Base-by-base conservation (phyloP, 2,888 invertebrate species). In the Epinotia bilunana region DNA sequence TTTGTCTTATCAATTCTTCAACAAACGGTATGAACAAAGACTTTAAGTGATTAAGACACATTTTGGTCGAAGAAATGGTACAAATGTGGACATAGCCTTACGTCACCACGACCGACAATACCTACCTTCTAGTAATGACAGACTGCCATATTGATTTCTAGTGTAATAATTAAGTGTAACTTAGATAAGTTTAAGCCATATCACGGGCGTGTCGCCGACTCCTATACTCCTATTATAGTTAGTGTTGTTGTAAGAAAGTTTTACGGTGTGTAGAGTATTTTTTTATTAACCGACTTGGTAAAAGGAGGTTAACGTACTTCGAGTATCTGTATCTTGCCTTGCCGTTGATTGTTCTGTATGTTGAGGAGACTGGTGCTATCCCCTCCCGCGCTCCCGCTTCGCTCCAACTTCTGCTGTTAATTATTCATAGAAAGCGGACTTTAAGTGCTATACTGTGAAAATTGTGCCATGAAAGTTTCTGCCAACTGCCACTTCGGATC, bases 101-200 rank as follows among this genome's bases (percentile, higher is more conserved):
- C 23, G 58, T 69, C 60, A 69, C 72, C 72, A 46, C 63, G 33
- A 46, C 73, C 73, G 74, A 74, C 74, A 63, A 73, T 69, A 73
- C 67, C 39, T 68, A 74, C 76, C 39, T 68, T 69, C 57, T 74
- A 72, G 72, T 76, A 68, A 76, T 49, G 74, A 79, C 86, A 83
- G 87, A 87, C 89, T 89, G 89, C 89, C 89, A 89, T 89, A 87
- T 87, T 84, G 79, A 79, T 79, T 83, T 86, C 80, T 83, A 82
- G 81, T 80, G 79, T 81, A 73, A 62, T 69, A 60, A 70, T 13
- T 79, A 76, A 46, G 46, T 73, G 79, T 79, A 74, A 33, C 72
- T 74, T 79, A 80, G 77, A 67, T 64, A 57, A 46, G 67, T 53
- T n/a, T 46, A 16, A 68, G 64, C 74, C 74, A 70, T 74, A 71